A percentile compares a stretch with the other conserved stretches of the same genome.
These are phyloP conservation scores for Vanessa tameamea DNA, from an alignment of 1,140 invertebrate species.

Conservation along the genomic window DNA sequence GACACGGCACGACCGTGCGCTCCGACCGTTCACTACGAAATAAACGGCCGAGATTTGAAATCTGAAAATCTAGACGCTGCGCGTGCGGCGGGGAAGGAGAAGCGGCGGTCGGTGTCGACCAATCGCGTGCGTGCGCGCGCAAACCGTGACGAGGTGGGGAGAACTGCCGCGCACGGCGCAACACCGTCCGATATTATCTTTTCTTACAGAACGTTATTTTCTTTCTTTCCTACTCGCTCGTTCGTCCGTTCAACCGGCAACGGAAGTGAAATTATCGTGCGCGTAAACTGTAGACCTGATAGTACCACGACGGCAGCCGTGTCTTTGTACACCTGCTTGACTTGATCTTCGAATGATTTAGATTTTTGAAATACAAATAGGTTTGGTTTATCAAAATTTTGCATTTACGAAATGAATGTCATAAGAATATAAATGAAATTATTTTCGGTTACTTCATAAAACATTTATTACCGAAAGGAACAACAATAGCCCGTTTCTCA, in stretches of 20 bases:
- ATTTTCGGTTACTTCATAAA: conserved; percentile 15
- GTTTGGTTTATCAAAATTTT: background rate
- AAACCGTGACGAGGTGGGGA: conserved; percentile 65
- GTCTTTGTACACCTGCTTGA: conserved; percentile 42
- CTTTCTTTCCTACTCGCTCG: conserved; percentile 71
- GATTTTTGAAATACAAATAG: background rate
- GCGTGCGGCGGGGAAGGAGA: conserved; percentile 57
- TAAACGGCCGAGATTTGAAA: conserved; percentile 81
- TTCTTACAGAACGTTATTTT: conserved; percentile 75
- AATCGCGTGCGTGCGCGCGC: conserved; percentile 64
- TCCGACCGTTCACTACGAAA: conserved; percentile 68
- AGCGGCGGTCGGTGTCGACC: conserved; percentile 41
- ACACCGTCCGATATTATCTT: conserved; percentile 69
- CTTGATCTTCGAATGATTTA: conserved; percentile 17
- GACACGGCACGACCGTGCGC: conserved; percentile 57
- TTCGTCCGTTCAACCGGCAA: conserved; percentile 75
- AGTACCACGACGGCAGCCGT: conserved; percentile 42
- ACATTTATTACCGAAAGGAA: conserved; percentile 38
- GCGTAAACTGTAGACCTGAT: conserved; percentile 64
- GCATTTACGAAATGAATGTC: conserved; percentile 2
- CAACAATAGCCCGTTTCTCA: conserved; percentile 43
- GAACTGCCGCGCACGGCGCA: conserved; percentile 52
- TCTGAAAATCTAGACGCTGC: conserved; percentile 75
- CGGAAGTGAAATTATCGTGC: conserved; percentile 76
- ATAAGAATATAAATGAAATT: conserved; percentile 3